These are phyloP conservation scores for Platichthys stellatus DNA, from an alignment of 2,113 vertebrate genomes.

Conservation along the genomic window DNA sequence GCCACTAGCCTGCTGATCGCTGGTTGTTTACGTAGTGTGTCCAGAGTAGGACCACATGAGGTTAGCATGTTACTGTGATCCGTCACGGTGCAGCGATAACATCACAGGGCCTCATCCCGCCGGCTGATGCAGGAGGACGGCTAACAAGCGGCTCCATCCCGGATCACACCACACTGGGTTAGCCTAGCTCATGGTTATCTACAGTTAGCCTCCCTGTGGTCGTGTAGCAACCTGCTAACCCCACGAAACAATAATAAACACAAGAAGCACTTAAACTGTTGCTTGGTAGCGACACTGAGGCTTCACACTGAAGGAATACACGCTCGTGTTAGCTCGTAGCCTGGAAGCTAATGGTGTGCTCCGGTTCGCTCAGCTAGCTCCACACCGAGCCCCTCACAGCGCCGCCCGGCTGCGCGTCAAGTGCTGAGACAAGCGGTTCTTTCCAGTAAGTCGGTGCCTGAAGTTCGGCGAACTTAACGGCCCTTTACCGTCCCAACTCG, in stretches of 20 bases:
- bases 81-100: constrained; percentile 14
- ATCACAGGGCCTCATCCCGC: constrained; percentile 42
- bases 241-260: background rate
- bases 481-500: background rate
- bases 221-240: background rate
- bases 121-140: constrained; percentile 45
- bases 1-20: background rate
- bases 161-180: background rate
- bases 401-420: background rate
- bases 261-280: too few species aligned
- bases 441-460: background rate
- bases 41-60: background rate
- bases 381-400: constrained; percentile 7
- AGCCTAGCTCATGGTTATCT: background rate
- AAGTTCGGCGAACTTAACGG: background rate
- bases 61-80: background rate
- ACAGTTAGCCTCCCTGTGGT: background rate
- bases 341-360: constrained; percentile 40
- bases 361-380: constrained; percentile 34
- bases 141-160: constrained; percentile 36
- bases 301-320: background rate
- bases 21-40: too few species aligned
- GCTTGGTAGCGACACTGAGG: background rate
- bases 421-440: background rate
- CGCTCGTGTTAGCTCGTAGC: constrained; percentile 44